Percentiles rank a stretch among this genome's conserved stretches.
Conservation (phyloP, 2,797 vertebrate genomes). For the Pantherophis vulpinus region DNA sequence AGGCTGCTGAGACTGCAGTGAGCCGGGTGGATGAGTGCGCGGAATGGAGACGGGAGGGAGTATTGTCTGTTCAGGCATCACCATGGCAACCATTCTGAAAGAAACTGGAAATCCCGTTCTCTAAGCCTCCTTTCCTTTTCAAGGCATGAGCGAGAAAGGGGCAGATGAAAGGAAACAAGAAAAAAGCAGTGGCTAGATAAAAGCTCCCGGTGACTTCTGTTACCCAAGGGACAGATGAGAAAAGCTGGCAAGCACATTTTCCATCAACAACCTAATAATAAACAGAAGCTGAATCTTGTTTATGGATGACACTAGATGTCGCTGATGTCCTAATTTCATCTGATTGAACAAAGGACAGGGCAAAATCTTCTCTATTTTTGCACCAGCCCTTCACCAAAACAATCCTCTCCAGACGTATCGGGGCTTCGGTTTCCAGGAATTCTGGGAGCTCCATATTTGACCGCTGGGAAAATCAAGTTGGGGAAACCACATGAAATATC, state of each 20-base stretch:
- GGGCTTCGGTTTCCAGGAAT: background rate
- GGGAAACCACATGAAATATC: background rate
- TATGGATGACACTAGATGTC: slow-evolving; percentile 10
- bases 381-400: background rate
- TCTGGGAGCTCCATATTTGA: background rate
- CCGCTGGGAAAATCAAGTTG: background rate
- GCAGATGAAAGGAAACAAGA: background rate
- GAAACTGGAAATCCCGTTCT: slow-evolving; percentile 23
- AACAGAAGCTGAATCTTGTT: background rate
- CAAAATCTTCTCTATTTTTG: background rate
- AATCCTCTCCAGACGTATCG: background rate
- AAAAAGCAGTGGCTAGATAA: background rate
- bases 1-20: background rate
- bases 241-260: background rate
- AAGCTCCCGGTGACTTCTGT: background rate
- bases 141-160: background rate
- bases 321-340: background rate
- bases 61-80: slow-evolving; percentile 18
- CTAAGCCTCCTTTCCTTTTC: slow-evolving; percentile 2
- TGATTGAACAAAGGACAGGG: background rate
- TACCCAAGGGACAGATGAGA: background rate
- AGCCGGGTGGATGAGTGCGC: background rate
- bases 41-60: background rate
- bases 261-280: background rate
- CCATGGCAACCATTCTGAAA: slow-evolving; percentile 34